A percentile compares a stretch with the other conserved stretches of the same genome.
Evolutionary conservation across 2,797 vertebrate species (phyloP).

Genomic region (Lepus townsendii): DNA sequence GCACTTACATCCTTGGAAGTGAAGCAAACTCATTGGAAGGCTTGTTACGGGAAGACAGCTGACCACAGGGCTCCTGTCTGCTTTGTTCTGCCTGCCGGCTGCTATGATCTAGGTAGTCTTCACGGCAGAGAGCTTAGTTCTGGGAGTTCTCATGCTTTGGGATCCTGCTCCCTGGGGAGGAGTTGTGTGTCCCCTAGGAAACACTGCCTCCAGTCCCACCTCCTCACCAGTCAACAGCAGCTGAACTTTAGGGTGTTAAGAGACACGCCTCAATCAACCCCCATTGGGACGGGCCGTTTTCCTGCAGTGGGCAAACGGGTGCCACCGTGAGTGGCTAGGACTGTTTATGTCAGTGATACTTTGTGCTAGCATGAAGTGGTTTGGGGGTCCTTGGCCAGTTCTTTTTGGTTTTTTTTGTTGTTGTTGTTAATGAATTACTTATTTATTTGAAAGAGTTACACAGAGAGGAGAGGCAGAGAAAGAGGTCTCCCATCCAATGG

Average conservation of each 20-base stretch:
- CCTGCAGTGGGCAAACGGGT: fast-evolving
- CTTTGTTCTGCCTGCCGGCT: not conserved
- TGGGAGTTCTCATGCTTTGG: fast-evolving
- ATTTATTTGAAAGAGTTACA: no score
- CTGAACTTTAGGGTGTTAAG: no score
- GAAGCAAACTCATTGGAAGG: not conserved
- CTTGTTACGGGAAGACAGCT: not conserved
- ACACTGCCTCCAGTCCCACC: not conserved
- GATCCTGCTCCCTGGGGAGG: no score
- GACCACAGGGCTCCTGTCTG: not conserved
- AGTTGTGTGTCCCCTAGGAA: not conserved
- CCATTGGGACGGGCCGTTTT: not conserved
- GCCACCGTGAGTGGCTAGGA: fast-evolving
- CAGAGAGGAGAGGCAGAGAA: no score
- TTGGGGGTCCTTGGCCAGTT: not conserved
- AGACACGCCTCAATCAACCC: fast-evolving
- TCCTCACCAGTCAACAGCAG: not conserved
- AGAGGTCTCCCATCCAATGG: no score
- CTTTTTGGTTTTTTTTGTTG: no score
- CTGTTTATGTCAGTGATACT: not conserved
- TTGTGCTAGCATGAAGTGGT: not conserved
- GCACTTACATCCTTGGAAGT: fast-evolving
- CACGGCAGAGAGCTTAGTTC: not conserved
- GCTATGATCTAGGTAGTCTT: not conserved
- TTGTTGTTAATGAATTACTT: no score